phyloP scores from a whole-genome alignment of 2,888 invertebrate genomes.

The Drosophila histrio region DNA sequence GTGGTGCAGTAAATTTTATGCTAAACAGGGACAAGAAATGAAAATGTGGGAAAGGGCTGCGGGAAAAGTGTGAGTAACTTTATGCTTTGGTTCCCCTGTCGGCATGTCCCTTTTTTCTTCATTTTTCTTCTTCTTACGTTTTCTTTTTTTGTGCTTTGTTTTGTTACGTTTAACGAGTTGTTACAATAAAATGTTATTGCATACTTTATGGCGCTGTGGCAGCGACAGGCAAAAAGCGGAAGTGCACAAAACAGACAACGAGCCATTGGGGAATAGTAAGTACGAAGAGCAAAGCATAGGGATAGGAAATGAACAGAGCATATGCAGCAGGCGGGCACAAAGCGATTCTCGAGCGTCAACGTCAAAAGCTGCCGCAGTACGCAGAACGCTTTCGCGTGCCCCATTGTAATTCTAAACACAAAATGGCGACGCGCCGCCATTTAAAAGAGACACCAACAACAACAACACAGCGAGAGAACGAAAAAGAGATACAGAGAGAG shows the following conservation, averaged over 20 bases:
- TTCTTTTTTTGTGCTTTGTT: conserved; percentile 26
- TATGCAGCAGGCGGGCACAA: conserved; percentile 50
- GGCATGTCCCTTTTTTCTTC: conserved; percentile 16
- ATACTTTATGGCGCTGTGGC: conserved; percentile 59
- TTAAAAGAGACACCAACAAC: conserved; percentile 14
- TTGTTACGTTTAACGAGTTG: conserved; percentile 73
- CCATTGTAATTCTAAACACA: conserved; percentile 66
- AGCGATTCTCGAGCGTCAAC: conserved; percentile 46
- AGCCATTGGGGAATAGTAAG: conserved; percentile 36
- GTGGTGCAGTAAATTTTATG: conserved; percentile 78
- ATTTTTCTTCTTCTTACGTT: conserved; percentile 8
- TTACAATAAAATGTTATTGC: conserved; percentile 78
- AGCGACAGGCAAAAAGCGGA: conserved; percentile 40
- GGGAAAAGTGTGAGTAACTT: conserved; percentile 27
- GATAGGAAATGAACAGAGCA: conserved; percentile 6
- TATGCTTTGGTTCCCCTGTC: conserved; percentile 8
- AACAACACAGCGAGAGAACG: neutral
- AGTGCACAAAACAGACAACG: conserved; percentile 52
- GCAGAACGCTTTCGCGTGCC: conserved; percentile 36
- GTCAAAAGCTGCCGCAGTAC: conserved; percentile 53
- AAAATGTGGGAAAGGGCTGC: neutral
- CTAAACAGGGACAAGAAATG: conserved; percentile 54
- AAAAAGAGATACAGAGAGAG: neutral
- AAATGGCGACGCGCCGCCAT: conserved; percentile 61
- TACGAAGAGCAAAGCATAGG: neutral